phyloP scores from a whole-genome alignment of 1,140 invertebrate genomes.

The Drosophila melanogaster region Release_6_plus_ISO1_MT NC_004354.4:11825001-11825500 shows the following conservation, averaged over 20 bases:
- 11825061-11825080: slow-evolving; percentile 95
- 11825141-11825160: slow-evolving; percentile 44
- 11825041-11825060: slow-evolving; percentile 86
- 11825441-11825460: slow-evolving; percentile 95
- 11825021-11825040: slow-evolving; percentile 81
- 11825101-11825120: accelerated
- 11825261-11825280: slow-evolving; percentile 95
- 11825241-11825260: slow-evolving; percentile 97
- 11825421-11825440: slow-evolving; percentile 93
- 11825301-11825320: slow-evolving; percentile 96
- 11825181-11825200: slow-evolving; percentile 70
- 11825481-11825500: slow-evolving; percentile 97
- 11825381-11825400: slow-evolving; percentile 98
- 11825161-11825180: slow-evolving; percentile 82
- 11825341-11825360: slow-evolving; percentile 97
- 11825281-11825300: slow-evolving; percentile 97
- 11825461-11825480: slow-evolving; percentile 98
- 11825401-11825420: slow-evolving; percentile 95
- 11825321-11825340: slow-evolving; percentile 97
- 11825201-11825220: slow-evolving; percentile 59
- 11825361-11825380: slow-evolving; percentile 93
- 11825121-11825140: background rate
- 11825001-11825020: slow-evolving; percentile 81
- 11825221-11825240: slow-evolving; percentile 89
- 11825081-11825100: slow-evolving; percentile 91